Conservation (phyloP, 2,888 invertebrate genomes). For the Eristalis intricaria region DNA sequence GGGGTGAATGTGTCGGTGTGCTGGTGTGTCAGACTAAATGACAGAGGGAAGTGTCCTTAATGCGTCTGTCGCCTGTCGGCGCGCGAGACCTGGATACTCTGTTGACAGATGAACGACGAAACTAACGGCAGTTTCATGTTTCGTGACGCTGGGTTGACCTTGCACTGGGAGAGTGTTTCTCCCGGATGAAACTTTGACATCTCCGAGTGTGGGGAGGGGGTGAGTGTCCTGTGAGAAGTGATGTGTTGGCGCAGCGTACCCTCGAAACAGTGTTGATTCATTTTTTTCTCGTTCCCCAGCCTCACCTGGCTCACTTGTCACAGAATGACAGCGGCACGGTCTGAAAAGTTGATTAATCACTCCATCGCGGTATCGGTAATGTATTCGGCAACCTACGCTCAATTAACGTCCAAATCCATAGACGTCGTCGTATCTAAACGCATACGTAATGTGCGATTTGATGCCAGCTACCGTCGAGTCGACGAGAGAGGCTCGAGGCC, state of each 20-base stretch:
- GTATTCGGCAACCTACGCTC: constrained; percentile 37
- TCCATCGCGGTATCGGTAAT: constrained; percentile 10
- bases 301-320: not conserved
- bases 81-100: not conserved
- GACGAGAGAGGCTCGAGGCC: constrained; percentile 5
- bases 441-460: constrained; percentile 41
- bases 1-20: not conserved
- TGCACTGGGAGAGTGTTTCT: too few relatives aligned
- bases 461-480: constrained; percentile 18
- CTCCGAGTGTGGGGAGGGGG: too few relatives aligned
- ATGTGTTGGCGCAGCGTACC: too few relatives aligned
- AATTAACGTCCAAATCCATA: constrained; percentile 24
- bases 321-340: not conserved
- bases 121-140: not conserved
- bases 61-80: not conserved
- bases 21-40: not conserved
- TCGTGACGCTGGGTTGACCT: not conserved
- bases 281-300: not conserved
- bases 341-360: constrained; percentile 34
- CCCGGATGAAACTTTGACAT: not conserved
- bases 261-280: not conserved
- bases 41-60: not conserved
- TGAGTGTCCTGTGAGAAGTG: too few relatives aligned
- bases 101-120: not conserved
- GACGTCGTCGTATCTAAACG: constrained; percentile 9